Percentiles rank a stretch among this genome's conserved stretches.
These are phyloP conservation scores for Polydrusus pterygomalis DNA, from an alignment of 2,888 invertebrate genomes.

Conservation along the genomic window DNA sequence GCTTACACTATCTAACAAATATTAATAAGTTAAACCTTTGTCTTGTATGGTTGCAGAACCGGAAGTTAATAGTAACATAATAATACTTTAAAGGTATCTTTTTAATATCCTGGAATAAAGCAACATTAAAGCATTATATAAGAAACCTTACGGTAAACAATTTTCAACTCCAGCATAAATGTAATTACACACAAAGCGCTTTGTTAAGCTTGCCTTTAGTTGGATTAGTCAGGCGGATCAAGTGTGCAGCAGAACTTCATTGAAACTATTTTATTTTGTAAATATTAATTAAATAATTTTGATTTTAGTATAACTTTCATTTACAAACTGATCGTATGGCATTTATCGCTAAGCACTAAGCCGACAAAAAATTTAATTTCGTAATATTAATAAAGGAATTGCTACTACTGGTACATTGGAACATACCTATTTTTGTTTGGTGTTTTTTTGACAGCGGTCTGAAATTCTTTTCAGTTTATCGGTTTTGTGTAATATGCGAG, in stretches of 20 bases:
- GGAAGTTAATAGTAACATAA: not conserved
- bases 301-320: no score
- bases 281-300: no score
- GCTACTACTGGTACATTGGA: no score
- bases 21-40: not conserved
- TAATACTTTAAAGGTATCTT: conserved; percentile 8
- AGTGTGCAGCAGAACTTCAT: not conserved
- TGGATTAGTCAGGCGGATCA: not conserved
- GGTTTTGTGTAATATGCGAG: no score
- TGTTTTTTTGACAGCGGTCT: no score
- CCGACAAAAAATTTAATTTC: no score
- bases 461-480: no score
- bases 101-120: conserved; percentile 1
- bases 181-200: conserved; percentile 22
- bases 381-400: no score
- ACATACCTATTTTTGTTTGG: no score
- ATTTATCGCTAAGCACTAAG: no score
- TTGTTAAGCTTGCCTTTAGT: conserved; percentile 27
- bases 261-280: no score
- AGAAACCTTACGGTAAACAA: conserved; percentile 19
- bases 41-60: not conserved
- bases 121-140: not conserved
- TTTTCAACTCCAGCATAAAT: conserved; percentile 6
- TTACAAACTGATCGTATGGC: no score
- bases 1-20: not conserved